Evolutionary conservation across 2,113 vertebrate genomes (phyloP).

Genomic region (Sprattus sprattus): DNA sequence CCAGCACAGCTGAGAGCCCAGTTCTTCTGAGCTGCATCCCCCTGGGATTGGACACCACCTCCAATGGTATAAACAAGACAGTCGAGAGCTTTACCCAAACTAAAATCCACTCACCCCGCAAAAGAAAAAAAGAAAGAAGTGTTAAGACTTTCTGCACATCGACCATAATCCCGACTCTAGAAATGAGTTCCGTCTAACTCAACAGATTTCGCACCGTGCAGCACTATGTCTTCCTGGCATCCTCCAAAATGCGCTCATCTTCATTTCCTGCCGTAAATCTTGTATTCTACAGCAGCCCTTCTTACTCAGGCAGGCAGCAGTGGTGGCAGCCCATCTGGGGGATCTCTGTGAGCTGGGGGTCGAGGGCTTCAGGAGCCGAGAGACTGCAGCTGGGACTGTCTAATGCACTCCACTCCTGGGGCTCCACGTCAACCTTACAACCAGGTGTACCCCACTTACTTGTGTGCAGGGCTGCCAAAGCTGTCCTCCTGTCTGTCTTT

Average conservation of each 20-base stretch:
- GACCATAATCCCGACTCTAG: background rate
- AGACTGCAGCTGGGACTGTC: background rate
- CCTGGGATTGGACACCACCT: background rate
- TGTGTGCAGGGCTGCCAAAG: background rate
- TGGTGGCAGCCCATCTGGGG: background rate
- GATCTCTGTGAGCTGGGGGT: background rate
- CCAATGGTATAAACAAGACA: background rate
- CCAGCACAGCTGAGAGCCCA: background rate
- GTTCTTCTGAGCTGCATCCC: background rate
- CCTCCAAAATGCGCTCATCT: background rate
- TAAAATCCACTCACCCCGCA: background rate
- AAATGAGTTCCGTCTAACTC: background rate
- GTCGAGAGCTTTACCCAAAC: background rate
- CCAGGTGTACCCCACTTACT: constrained; percentile 1
- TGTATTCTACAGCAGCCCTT: background rate
- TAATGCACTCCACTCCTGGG: background rate
- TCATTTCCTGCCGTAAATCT: constrained; percentile 3
- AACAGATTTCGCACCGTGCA: background rate
- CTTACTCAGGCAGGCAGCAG: background rate
- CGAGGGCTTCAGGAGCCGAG: background rate
- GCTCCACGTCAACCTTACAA: background rate
- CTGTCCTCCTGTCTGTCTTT: too few relatives aligned
- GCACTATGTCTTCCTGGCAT: background rate
- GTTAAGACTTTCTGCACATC: background rate
- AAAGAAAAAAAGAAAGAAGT: background rate